These are phyloP conservation scores for Xylocampa areola DNA, from an alignment of 2,888 invertebrate species.

Conservation along the genomic window DNA sequence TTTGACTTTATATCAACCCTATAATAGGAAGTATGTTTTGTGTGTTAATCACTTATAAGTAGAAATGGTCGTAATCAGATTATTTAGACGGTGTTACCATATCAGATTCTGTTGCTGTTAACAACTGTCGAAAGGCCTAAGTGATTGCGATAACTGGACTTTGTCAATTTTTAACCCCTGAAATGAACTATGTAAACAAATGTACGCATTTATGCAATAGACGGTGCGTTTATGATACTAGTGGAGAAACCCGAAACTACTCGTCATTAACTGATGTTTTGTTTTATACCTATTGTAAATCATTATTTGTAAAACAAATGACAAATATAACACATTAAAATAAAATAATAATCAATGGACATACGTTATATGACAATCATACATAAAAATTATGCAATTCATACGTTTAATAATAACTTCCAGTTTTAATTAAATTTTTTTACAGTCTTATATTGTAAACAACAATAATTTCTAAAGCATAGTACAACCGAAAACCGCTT, in stretches of 20 bases:
- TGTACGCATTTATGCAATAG: constrained; percentile 54
- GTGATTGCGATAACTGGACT: constrained; percentile 37
- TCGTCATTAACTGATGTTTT: background rate
- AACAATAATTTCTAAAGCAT: background rate
- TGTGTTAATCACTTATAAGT: too few species aligned
- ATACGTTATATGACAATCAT: background rate
- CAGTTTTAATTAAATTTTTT: constrained; percentile 8
- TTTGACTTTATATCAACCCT: too few species aligned
- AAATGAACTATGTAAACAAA: constrained; percentile 32
- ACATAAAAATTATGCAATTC: constrained; percentile 4
- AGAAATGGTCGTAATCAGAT: too few species aligned
- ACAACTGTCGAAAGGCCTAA: constrained; percentile 15
- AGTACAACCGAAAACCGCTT: constrained; percentile 17
- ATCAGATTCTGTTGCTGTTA: background rate
- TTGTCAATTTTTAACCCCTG: constrained; percentile 27
- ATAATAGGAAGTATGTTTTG: too few species aligned
- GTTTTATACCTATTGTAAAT: too few species aligned
- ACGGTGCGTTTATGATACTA: constrained; percentile 8
- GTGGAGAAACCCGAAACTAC: background rate
- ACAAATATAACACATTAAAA: background rate
- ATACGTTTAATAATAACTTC: constrained; percentile 2
- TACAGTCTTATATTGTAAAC: background rate
- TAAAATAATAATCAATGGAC: too few species aligned
- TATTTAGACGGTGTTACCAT: too few species aligned
- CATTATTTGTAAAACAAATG: too few species aligned